Evolutionary conservation across 2,113 vertebrate species (phyloP), one percentile per base, ranked within the genome.

Genomic region (Gobiocypris rarus): DNA sequence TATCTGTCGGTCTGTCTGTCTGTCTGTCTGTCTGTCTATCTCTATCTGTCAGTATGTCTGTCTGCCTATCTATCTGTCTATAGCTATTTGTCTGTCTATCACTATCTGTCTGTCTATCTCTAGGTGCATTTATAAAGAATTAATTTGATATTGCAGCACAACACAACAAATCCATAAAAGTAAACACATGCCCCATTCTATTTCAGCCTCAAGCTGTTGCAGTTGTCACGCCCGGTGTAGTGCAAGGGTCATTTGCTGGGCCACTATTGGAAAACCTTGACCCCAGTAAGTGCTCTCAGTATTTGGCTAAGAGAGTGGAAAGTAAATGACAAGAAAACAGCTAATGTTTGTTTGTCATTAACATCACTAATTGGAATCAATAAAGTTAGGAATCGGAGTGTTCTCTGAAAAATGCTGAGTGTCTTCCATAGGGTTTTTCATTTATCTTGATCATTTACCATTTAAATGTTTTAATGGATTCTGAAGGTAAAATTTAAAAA

Each of bases 331-430:
- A 1, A 71, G 41, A 71, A 71, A 71, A 71, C 5, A 22, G 24
- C 70, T 73, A 78, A 74, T 54, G 50, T 26, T 74, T 38, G 28
- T 70, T 83, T 75, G 24, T 13, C 15, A 22, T 74, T 67, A 67
- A 75, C 61, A 61, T 63, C n/a, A 22, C 83, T 75, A 80, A 88
- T 88, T 82, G 61, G 73, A 85, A 86, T 85, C 81, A 84, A 43
- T 76, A 77, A 75, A 50, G 28, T 70, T 22, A 78, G 34, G 11
- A 61, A 78, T 78, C 2, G 11, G 54, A 58, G 5, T 13, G 22
- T 26, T 75, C 13, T 45, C 61, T 80, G 5, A 34, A 50, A 28
- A 63, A 77, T 76, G 63, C 56, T 9, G 11, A 13, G 28, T 56
- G 14, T 82, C 38, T 43, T 82, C 11, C 45, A 22, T 45, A 61